phyloP scores from a whole-genome alignment of 2,113 vertebrate genomes.

The Salminus brasiliensis region DNA sequence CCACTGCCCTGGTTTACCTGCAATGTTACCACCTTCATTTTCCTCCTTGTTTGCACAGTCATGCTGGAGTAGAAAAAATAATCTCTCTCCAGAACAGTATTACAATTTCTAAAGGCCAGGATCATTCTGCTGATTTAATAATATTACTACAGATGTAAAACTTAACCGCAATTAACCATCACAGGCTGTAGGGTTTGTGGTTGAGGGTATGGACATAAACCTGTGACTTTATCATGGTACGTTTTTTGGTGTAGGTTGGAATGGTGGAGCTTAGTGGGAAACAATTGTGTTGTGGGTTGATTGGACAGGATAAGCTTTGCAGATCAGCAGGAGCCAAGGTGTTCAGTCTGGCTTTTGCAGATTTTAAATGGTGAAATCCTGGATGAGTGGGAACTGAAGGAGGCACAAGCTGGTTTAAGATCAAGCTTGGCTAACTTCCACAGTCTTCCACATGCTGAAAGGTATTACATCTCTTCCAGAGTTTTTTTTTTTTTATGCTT shows the following conservation, averaged over 20 bases:
- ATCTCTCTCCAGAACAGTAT: too few species aligned
- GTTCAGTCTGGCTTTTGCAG: conserved; percentile 60
- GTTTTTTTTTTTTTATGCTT: conserved; percentile 14
- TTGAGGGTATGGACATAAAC: background rate
- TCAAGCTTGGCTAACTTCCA: conserved; percentile 33
- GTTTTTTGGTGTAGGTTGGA: background rate
- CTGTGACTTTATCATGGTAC: background rate
- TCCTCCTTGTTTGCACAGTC: too few species aligned
- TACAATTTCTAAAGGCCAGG: too few species aligned
- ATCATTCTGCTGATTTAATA: too few species aligned
- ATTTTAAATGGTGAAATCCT: conserved; percentile 58
- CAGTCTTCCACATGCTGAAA: conserved; percentile 19
- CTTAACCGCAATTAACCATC: too few species aligned
- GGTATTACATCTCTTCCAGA: conserved; percentile 7
- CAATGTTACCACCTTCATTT: too few species aligned
- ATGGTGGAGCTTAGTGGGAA: background rate
- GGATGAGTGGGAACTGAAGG: conserved; percentile 52
- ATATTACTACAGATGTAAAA: too few species aligned
- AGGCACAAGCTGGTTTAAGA: conserved; percentile 44
- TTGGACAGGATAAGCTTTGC: conserved; percentile 30
- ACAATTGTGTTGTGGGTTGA: conserved; percentile 13
- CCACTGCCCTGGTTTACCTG: too few species aligned
- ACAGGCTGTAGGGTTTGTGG: too few species aligned
- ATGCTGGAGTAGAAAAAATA: too few species aligned
- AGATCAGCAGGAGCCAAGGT: conserved; percentile 53